Conservation (phyloP, 1,140 invertebrate genomes). For the Vollenhovia emeryi region DNA sequence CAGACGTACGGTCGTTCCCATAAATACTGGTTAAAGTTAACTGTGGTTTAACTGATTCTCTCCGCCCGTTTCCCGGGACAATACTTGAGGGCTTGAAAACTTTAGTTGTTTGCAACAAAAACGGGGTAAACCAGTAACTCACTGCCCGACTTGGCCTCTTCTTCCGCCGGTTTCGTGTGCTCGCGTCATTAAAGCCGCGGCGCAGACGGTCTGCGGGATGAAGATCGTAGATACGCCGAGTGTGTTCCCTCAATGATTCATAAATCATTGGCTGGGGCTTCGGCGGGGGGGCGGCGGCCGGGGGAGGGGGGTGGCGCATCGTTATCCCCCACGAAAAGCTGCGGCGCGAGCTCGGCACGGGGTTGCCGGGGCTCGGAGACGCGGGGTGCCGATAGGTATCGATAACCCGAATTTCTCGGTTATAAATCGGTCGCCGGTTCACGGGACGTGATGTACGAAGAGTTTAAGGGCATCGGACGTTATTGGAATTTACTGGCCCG, state of each 20-base stretch:
- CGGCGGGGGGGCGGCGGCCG: background rate
- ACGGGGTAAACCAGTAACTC: conserved; percentile 13
- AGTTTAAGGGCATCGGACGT: conserved; percentile 78
- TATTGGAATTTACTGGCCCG: conserved; percentile 82
- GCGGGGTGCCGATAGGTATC: conserved; percentile 69
- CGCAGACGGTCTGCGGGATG: conserved; percentile 5
- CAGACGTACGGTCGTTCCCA: conserved; percentile 43
- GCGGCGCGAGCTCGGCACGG: background rate
- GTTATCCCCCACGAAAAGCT: conserved; percentile 36
- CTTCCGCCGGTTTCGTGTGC: background rate
- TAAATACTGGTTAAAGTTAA: conserved; percentile 53
- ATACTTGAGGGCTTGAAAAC: conserved; percentile 35
- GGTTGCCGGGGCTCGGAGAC: background rate
- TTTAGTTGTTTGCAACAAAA: conserved; percentile 9
- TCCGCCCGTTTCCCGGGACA: background rate
- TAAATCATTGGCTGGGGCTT: conserved; percentile 45
- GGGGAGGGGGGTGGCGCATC: background rate
- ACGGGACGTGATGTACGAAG: conserved; percentile 75
- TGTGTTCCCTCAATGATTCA: conserved; percentile 41
- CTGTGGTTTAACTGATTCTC: conserved; percentile 41
- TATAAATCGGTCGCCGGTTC: conserved; percentile 76
- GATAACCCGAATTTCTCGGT: conserved; percentile 78
- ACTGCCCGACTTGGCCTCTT: background rate
- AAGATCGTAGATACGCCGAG: background rate
- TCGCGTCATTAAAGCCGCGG: conserved; percentile 36